These are phyloP conservation scores for Pherbina coryleti DNA, from an alignment of 2,888 invertebrate genomes.

Conservation along the genomic window DNA sequence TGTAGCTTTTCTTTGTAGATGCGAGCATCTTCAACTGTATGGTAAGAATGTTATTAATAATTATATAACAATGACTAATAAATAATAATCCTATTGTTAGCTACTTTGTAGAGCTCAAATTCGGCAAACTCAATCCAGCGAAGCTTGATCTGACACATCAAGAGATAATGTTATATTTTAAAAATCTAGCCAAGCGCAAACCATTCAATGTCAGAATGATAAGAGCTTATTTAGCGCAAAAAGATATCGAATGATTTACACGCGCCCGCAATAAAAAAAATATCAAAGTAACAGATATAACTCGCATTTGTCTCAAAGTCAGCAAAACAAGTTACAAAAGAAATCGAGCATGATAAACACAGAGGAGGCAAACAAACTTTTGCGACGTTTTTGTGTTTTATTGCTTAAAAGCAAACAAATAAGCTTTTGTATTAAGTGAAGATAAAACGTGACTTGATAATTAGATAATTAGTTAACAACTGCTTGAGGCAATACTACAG, in stretches of 20 bases:
- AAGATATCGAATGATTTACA: slow-evolving; percentile 20
- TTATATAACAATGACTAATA: slow-evolving; percentile 18
- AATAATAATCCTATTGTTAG: background rate
- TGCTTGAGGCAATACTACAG: too few relatives aligned
- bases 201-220: slow-evolving; percentile 19
- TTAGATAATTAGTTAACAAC: background rate
- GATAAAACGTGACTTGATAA: background rate
- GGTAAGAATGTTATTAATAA: background rate
- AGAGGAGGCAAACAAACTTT: background rate
- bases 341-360: slow-evolving; percentile 5
- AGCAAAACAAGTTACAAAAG: background rate
- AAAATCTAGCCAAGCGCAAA: background rate
- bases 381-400: background rate
- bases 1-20: slow-evolving; percentile 53
- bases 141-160: too few relatives aligned
- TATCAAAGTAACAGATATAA: background rate
- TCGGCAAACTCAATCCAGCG: too few relatives aligned
- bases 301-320: background rate
- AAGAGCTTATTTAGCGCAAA: background rate
- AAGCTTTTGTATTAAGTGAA: background rate
- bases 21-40: slow-evolving; percentile 56
- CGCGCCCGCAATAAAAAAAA: slow-evolving; percentile 9
- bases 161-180: too few relatives aligned
- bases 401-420: background rate
- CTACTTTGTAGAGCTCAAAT: too few relatives aligned